Evolutionary conservation across 2,797 vertebrate species (phyloP).

Genomic region (Agapornis canus): DNA sequence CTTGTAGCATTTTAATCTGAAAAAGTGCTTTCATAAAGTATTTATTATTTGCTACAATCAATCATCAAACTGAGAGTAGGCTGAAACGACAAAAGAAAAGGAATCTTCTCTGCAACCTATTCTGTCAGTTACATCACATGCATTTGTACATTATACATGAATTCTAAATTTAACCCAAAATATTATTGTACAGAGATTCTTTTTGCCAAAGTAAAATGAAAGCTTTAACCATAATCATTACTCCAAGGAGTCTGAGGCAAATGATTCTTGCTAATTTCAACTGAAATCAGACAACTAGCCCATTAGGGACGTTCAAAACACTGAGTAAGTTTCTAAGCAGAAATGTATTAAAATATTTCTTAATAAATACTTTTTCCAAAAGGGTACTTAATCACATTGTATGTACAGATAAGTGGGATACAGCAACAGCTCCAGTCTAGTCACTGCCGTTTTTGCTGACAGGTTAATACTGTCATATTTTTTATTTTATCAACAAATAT

Average conservation of each 20-base stretch:
- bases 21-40: neutral
- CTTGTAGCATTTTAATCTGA: neutral
- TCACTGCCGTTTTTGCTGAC: neutral
- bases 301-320: neutral
- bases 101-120: neutral
- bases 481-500: neutral
- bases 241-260: neutral
- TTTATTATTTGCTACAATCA: neutral
- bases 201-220: neutral
- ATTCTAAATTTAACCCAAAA: neutral
- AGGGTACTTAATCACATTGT: neutral
- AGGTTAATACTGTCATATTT: neutral
- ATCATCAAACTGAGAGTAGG: neutral
- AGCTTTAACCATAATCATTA: neutral
- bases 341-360: neutral
- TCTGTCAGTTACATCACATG: neutral
- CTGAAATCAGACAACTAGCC: neutral
- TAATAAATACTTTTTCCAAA: neutral
- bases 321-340: neutral
- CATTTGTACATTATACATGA: neutral
- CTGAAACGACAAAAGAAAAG: neutral
- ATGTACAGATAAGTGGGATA: neutral
- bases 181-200: neutral
- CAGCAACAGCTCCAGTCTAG: neutral
- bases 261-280: neutral